Evolutionary conservation across 2,888 invertebrate genomes (phyloP), one percentile per base, ranked within the genome.

Genomic region (Pachliopta kotzebuea): DNA sequence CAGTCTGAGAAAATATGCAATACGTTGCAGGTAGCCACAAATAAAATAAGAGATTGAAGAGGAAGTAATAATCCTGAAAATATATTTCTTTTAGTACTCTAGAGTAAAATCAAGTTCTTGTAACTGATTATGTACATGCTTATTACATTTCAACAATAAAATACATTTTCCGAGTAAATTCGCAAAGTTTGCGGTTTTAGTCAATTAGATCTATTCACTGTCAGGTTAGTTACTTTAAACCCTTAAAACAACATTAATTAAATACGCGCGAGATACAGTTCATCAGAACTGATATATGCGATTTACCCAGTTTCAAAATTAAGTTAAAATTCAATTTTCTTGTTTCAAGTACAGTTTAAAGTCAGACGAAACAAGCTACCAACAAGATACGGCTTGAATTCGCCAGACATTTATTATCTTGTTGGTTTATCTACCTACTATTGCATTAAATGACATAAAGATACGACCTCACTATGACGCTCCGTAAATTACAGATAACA

Each of bases 121-220:
- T 26, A 3, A 26, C 11, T 2, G 37, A 11, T 14, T 37, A 11
- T 37, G 14, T 14, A 11, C 14, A 14, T 37, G 14, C 23, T 37
- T 31, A 18, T 0, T 20, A 20, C n/a, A 4, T 20, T 20, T 6
- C n/a, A 72, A 68, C 71, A 73, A 77, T 75, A 69, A 67, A 74
- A 71, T 76, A 37, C 4, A 14, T 14, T 76, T 67, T 71, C 58
- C 66, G 63, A 53, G 45, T 37, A 60, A 84, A 88, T 88, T 88
- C 86, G 87, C 83, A 88, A 88, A 86, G 79, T 78, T 79, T 78
- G 86, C 85, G 83, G 84, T 86, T 83, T 84, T 84, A 88, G 89
- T 87, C 88, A 90, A 90, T 90, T 90, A 90, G 67, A 88, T 85
- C 87, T 88, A 83, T 89, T 86, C 76, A 70, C 81, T 83, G 90